These are phyloP conservation scores for Acanthornis magna DNA, from an alignment of 2,797 vertebrate genomes.

Conservation along the genomic window DNA sequence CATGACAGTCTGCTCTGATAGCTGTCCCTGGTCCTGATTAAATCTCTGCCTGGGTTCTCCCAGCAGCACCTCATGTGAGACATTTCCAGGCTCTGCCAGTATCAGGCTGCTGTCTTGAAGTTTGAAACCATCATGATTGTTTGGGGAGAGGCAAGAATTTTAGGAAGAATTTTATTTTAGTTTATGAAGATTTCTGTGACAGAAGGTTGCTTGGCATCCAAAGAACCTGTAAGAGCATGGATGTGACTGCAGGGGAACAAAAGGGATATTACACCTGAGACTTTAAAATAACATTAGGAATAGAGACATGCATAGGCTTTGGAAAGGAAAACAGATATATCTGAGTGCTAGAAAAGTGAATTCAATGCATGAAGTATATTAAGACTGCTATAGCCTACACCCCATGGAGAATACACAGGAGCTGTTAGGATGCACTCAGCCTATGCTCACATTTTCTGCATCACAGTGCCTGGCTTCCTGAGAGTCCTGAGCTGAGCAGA, in stretches of 20 bases:
- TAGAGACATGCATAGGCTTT: not conserved
- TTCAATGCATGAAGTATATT: too few species aligned
- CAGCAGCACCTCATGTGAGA: not conserved
- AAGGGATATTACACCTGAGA: not conserved
- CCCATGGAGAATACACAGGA: rapidly evolving
- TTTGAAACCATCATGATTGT: not conserved
- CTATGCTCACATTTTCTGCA: not conserved
- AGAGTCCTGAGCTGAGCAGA: rapidly evolving
- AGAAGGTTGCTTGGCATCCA: not conserved
- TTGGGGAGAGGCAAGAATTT: not conserved
- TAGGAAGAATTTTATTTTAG: not conserved
- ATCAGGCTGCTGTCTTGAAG: not conserved
- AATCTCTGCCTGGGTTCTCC: not conserved
- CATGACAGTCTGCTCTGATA: constrained; percentile 27
- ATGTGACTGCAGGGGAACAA: not conserved
- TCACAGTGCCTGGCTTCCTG: not conserved
- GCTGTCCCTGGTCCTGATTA: constrained; percentile 15
- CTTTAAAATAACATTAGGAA: not conserved
- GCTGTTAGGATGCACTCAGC: rapidly evolving
- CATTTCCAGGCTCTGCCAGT: not conserved
- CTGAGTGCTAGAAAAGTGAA: not conserved
- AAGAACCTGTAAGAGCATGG: not conserved
- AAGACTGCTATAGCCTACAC: not conserved
- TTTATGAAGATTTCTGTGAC: not conserved
- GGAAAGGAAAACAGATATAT: not conserved